Base-by-base conservation (phyloP, 1,140 invertebrate species). In the Papilio machaon region DNA sequence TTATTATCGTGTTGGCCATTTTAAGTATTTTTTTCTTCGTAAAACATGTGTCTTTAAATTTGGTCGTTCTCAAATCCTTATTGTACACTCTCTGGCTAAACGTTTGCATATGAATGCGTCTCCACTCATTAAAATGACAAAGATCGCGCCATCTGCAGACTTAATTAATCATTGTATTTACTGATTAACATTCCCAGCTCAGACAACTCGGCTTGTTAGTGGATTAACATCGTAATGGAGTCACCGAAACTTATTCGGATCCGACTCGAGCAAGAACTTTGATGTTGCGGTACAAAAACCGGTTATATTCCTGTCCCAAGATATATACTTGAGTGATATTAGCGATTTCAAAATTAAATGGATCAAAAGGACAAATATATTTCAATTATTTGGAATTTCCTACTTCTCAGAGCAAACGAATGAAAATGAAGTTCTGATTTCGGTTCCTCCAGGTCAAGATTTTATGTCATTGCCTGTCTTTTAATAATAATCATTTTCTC, bases 81-180 rank as follows among this genome's bases (percentile, higher is more conserved):
- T 13, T 13, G 11, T 67, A 6, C 13, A 17, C 46, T 49, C 23
- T 49, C 88, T 85, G 83, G 67, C 79, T 82, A 86, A 83, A 85
- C 83, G 88, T 91, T 91, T 86, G 88, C 86, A 91, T 92, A 87
- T 87, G 88, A 92, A 91, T 88, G 84, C 84, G 81, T 80, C 74
- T 82, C 83, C 80, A 79, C 88, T 89, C 89, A 91, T 91, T 90
- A 87, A 83, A 90, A 91, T 91, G 86, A 92, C 91, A 92, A 92
- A 92, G 90, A 91, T 90, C 85, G 84, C 85, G 84, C 84, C 87
- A 83, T 73, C 82, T 54, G 46, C 87, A 85, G 89, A 89, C 85
- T 90, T 86, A 89, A 92, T 92, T 92, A 91, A 90, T 91, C 89
- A 91, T 91, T 88, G 88, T 90, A 85, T 87, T 89, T 91, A 86